Base-by-base conservation (phyloP, 2,797 vertebrate genomes). In the Loris lydekkerianus region DNA sequence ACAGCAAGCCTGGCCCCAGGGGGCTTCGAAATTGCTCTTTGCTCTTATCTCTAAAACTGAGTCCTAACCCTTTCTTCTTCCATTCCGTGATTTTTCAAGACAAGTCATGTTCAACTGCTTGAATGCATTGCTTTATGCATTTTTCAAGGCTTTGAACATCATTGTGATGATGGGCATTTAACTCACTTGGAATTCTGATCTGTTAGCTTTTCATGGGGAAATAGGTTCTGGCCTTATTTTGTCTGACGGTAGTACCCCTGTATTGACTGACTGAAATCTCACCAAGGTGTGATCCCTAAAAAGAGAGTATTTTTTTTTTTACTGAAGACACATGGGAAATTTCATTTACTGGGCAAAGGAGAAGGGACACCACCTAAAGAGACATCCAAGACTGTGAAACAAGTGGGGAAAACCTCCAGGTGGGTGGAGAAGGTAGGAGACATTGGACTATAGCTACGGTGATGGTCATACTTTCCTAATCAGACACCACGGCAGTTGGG, bases 111-210 rank as follows among this genome's bases (percentile, higher is more conserved):
- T 81, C 15, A 87, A 37, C 56, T 70, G 34, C 31, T 87, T 93
- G 60, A 76, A 92, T 86, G 17, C 10, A 86, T 53, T 25, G 53
- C 23, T 58, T 85, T 65, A 77, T 31, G 7, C 37, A 27, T 67
- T 73, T 80, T 86, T 37, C 69, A 96, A 96, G 46, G 31, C 40
- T 94, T 95, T 95, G 60, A 80, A 81, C 31, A 82, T 85, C 40
- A 61, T 56, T 80, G 53, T 83, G 65, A 69, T 80, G 69, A 65
- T 34, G 34, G 14, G 82, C 72, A 88, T 82, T 93, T 90, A 73
- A 65, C 14, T 86, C 70, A 56, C 43, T 53, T 80, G 23, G 43
- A 96, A 89, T 93, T 93, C 86, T 75, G 43, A 90, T 76, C 69
- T 40, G 37, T 53, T 89, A 77, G 21, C 34, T 96, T 96, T 92